Base-by-base conservation (phyloP, 2,888 invertebrate genomes). In the Xestia ashworthii region DNA sequence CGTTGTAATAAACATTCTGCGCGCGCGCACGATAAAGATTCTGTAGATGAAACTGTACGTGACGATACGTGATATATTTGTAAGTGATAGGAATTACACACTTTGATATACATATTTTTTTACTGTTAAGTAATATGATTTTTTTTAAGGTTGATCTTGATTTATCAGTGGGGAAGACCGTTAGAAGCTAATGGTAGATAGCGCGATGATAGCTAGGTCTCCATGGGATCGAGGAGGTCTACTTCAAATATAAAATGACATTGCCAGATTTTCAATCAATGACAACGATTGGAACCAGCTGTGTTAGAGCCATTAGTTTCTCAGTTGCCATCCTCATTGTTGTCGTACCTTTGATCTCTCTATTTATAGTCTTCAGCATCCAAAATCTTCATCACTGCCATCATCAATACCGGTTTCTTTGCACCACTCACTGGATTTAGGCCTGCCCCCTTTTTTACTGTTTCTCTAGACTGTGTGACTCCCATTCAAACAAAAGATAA, bases 1-100 rank as follows among this genome's bases (percentile, higher is more conserved):
- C 79, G 76, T 71, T 81, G 81, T 91, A 91, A 89, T 91, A 92
- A 91, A 89, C 87, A 85, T 86, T 76, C 83, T 72, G 75, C 80
- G 82, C 80, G 84, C 78, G 83, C 80, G 65, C 80, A 70, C 78
- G 75, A 85, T 86, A 82, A 81, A 77, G 77, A 70, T 83, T 86
- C 85, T 75, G 80, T 84, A 80, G 76, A 80, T 84, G 73, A 67
- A 65, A 76, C 50, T 64, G 75, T 86, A 88, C 84, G 84, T 88
- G 86, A 87, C 60, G 77, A 84, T 84, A 82, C 77, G 76, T 55
- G 16, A 69, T 80, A 80, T 80, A 16, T 69, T 60, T 74, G 44
- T 60, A 48, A 50, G 48, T 66, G 69, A 78, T 69, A 72, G 58
- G 78, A 65, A 76, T 64, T 46, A 50, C 48, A 82, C n/a, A 74